Conservation (phyloP, 2,888 invertebrate species). For the Folsomia candida region DNA sequence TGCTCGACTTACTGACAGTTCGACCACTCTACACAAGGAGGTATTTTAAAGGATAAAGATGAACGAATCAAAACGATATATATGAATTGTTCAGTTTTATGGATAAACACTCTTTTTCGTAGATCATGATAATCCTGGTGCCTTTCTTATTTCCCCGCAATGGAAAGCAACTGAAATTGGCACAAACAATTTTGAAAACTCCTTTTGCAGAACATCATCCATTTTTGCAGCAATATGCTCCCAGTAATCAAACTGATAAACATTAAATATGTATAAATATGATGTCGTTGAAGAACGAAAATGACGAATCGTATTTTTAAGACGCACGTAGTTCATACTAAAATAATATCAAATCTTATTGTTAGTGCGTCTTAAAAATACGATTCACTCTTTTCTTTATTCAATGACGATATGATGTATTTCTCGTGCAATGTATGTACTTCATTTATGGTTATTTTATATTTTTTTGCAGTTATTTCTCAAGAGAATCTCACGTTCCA, state of each 20-base stretch:
- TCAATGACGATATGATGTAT: no score
- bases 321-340: no score
- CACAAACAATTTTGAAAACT: slow-evolving; percentile 56
- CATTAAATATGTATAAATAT: no score
- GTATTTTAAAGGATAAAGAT: no score
- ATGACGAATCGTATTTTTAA: no score
- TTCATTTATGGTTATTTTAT: no score
- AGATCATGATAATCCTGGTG: slow-evolving; percentile 61
- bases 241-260: no score
- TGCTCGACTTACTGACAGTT: slow-evolving; percentile 3
- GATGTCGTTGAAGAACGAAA: no score
- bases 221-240: slow-evolving; percentile 51
- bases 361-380: no score
- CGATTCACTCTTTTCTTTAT: no score
- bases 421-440: no score
- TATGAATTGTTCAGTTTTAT: neutral
- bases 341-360: no score
- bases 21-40: neutral
- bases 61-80: neutral
- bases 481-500: slow-evolving; percentile 14
- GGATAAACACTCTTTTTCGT: neutral
- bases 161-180: slow-evolving; percentile 54
- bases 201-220: slow-evolving; percentile 56
- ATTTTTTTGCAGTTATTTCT: neutral
- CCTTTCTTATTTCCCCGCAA: slow-evolving; percentile 64